Evolutionary conservation across 2,797 vertebrate species (phyloP).

Genomic region (Chloroceryle inda): DNA sequence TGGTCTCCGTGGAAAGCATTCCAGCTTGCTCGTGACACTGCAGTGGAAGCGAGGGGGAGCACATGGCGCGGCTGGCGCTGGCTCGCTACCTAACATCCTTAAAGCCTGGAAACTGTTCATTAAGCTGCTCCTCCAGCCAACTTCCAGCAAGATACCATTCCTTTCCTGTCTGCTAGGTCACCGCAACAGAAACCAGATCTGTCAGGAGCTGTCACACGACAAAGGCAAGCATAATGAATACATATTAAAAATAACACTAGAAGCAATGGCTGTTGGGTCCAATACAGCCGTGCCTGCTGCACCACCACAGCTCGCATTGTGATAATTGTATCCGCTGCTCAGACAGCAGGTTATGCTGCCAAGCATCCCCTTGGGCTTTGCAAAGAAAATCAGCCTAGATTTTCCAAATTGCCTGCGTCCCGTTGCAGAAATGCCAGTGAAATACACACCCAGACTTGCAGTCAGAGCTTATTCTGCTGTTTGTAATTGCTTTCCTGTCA

Average conservation of each 20-base stretch:
- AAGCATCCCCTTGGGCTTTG: background rate
- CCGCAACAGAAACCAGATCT: background rate
- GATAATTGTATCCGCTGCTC: background rate
- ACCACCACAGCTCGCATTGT: background rate
- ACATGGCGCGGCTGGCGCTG: accelerated
- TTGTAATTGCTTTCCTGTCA: background rate
- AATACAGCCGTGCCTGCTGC: background rate
- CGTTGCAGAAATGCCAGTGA: background rate
- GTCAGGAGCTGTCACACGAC: background rate
- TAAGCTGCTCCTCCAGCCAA: background rate
- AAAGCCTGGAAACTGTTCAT: background rate
- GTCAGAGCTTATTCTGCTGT: background rate
- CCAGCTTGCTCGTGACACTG: background rate
- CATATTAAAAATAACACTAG: background rate
- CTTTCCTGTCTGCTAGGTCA: background rate
- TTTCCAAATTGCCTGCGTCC: background rate
- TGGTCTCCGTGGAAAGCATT: background rate
- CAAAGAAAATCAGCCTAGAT: background rate
- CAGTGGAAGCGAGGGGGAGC: background rate
- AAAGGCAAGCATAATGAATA: background rate
- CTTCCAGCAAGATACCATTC: background rate
- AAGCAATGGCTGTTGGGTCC: background rate
- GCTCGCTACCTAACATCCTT: background rate
- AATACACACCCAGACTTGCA: background rate
- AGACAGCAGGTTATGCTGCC: background rate